Evolutionary conservation across 1,140 invertebrate species (phyloP).

Genomic region (Anadara kagoshimensis): DNA sequence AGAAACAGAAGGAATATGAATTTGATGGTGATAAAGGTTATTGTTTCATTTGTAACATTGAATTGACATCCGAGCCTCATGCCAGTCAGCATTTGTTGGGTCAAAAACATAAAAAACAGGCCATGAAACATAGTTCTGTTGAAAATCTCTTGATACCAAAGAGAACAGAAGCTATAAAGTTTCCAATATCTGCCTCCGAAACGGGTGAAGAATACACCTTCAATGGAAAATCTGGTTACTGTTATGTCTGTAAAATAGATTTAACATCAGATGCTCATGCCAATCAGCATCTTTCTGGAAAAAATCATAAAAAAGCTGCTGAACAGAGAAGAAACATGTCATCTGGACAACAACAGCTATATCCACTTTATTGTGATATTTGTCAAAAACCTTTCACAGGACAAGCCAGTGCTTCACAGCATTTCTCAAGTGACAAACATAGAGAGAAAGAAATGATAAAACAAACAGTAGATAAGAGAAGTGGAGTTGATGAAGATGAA

Average conservation of each 20-base stretch:
- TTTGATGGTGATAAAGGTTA: conserved; percentile 40
- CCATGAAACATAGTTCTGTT: conserved; percentile 8
- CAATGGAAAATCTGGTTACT: conserved; percentile 32
- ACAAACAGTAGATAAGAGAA: neutral
- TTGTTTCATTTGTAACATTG: conserved; percentile 52
- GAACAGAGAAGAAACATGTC: neutral
- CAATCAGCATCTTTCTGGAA: conserved; percentile 26
- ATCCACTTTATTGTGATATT: conserved; percentile 48
- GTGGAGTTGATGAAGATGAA: neutral
- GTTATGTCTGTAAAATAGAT: conserved; percentile 31
- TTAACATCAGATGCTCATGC: conserved; percentile 25
- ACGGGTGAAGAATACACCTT: conserved; percentile 19
- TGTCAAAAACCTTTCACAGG: conserved; percentile 57
- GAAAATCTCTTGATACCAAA: neutral
- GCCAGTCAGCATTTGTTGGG: conserved; percentile 50
- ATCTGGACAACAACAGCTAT: neutral
- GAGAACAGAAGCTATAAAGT: neutral
- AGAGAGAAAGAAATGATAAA: conserved; percentile 30
- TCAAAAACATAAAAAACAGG: conserved; percentile 43
- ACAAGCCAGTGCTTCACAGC: conserved; percentile 56
- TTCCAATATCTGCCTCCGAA: neutral
- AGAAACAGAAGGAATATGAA: conserved; percentile 21
- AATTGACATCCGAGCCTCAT: conserved; percentile 46
- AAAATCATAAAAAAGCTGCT: conserved; percentile 39
- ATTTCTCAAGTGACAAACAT: conserved; percentile 57